Base-by-base conservation (phyloP, 1,140 invertebrate species). In the Epicauta chinensis region DNA sequence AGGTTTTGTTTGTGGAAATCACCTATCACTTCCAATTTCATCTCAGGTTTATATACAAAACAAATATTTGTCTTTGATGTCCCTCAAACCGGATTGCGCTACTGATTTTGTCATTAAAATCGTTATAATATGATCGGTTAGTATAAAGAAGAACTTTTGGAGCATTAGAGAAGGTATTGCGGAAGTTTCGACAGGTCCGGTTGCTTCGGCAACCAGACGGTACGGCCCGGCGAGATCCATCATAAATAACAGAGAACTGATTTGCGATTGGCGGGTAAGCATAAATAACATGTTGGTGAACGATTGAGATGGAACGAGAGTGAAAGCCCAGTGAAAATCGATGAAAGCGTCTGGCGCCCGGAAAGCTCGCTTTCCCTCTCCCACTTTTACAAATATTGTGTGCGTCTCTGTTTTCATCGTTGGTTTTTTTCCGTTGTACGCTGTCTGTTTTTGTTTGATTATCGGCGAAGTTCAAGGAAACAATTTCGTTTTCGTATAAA, bases 291-390 rank as follows among this genome's bases (percentile, higher is more conserved):
- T 44, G 35, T 37, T 40, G 41, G 40, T 41, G 37, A 38, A 15
- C 41, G 50, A 37, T 37, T 34, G 42, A 52, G 34, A 45, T 13
- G 32, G 42, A 52, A 52, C 31, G 40, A 23, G 42, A 45, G 35
- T 47, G 45, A 47, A 47, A 47, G 45, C 45, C 30, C 45, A 12
- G 11, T 34, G 50, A 44, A 52, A 52, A 52, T 52, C 50, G 36
- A 52, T 52, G 50, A 38, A 42, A 39, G 36, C 50, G 50, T 52
- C 50, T 52, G 50, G 50, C 42, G 41, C 50, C 50, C 42, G 42
- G 50, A 52, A 52, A 52, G 40, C 40, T 52, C 40, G 34, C 23
- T 23, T 23, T 23, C 23, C 7, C 23, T 23, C 7, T 23, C 2
- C 4, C 23, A 5, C 23, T n/a, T n/a, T n/a, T n/a, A n/a, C n/a